Evolutionary conservation across 2,797 vertebrate species (phyloP).

Genomic region (Sitta carolinensis): DNA sequence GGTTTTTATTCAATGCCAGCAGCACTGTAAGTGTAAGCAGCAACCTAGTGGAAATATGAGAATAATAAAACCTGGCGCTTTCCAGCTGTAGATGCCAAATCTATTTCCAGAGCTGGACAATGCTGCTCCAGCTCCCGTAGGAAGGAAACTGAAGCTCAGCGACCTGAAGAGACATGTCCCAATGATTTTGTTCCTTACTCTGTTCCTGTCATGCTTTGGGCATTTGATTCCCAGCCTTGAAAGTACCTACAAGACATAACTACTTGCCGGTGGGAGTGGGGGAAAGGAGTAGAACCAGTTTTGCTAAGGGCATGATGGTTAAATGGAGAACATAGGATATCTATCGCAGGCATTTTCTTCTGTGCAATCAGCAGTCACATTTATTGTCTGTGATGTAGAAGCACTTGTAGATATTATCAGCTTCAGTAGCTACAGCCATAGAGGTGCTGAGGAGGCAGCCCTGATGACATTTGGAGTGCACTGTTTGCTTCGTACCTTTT

Average conservation of each 20-base stretch:
- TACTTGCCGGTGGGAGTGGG: neutral
- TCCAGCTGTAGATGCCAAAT: slow-evolving; percentile 64
- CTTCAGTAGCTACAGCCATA: neutral
- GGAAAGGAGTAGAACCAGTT: neutral
- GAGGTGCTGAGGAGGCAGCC: neutral
- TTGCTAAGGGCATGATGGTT: slow-evolving; percentile 30
- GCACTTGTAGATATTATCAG: neutral
- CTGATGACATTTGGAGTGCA: neutral
- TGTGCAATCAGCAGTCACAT: neutral
- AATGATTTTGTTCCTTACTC: slow-evolving; percentile 24
- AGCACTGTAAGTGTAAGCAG: slow-evolving; percentile 21
- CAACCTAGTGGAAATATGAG: slow-evolving; percentile 41
- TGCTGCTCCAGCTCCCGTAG: slow-evolving; percentile 27
- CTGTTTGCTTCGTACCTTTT: neutral
- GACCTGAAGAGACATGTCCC: slow-evolving; percentile 61
- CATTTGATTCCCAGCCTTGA: slow-evolving; percentile 31
- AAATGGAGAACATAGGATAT: slow-evolving; percentile 26
- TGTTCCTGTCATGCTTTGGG: slow-evolving; percentile 30
- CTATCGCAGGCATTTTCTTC: slow-evolving; percentile 1
- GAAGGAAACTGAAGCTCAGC: slow-evolving; percentile 48
- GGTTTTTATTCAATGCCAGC: slow-evolving; percentile 19
- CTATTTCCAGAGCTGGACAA: slow-evolving; percentile 36
- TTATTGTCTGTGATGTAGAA: neutral
- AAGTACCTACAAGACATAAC: slow-evolving; percentile 28
- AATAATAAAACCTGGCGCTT: slow-evolving; percentile 59